Base-by-base conservation (phyloP, 2,113 vertebrate genomes). In the Herpetotheres cachinnans region DNA sequence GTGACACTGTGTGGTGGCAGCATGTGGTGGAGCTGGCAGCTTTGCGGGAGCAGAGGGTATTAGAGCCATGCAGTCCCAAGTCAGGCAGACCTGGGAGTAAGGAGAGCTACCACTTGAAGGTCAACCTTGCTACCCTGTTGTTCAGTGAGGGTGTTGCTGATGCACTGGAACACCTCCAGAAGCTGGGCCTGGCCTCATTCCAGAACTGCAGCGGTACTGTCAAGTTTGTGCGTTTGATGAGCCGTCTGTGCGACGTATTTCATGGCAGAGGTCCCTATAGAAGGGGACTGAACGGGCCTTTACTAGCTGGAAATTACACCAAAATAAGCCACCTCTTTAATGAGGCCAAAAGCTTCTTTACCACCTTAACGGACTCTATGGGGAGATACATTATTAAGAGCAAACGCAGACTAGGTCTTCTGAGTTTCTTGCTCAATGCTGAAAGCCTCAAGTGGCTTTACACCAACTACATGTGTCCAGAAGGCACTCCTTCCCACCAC, bases 371-470 rank as follows among this genome's bases (percentile, higher is more conserved):
- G 1, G 97, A 98, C 52, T 82, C 81, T 30, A 21, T 18, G 42
- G 97, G 95, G 59, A 97, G 83, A 76, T 65, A 70, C 8, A 11
- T 98, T 56, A 80, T 97, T 54, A 95, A 96, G 83, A 93, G 97
- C 70, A 98, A 97, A 71, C 89, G 95, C 44, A 97, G 58, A 87
- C 83, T 98, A 32, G 97, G 97, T 52, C 97, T 98, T 82, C 36
- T 98, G 92, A 96, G 97, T 71, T 95, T 97, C 69, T 79, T 98
- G 77, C 95, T 98, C 56, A 98, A 97, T 22, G 93, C 91, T 0
- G 94, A 98, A 91, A 98, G 97, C 72, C 87, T 98, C 50, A 95
- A 93, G 61, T 98, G 97, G 97, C 92, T 98, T 69, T 97, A 84
- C 24, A 86, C 85, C 76, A 98, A 93, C 49, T 93, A 86, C 0